Conservation (phyloP, 2,797 vertebrate species). For the Alexandromys oeconomus region DNA sequence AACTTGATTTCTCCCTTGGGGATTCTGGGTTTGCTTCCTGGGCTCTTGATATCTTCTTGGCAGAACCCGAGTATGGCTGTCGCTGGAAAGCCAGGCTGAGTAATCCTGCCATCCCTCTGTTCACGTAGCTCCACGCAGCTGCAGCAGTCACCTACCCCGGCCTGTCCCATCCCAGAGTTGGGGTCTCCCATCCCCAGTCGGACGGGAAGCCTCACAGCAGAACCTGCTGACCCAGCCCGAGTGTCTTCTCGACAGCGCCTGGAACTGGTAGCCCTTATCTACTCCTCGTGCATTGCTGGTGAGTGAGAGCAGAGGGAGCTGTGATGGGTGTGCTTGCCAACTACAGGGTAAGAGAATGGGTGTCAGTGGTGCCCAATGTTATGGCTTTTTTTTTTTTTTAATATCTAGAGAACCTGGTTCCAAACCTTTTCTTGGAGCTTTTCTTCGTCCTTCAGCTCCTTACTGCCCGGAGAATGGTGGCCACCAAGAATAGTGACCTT, state of each 20-base stretch:
- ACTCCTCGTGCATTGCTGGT: constrained; percentile 97
- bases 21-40: constrained; percentile 35
- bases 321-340: not conserved
- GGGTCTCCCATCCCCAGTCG: constrained; percentile 89
- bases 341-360: not conserved
- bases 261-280: constrained; percentile 93
- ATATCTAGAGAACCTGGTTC: constrained; percentile 95
- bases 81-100: not conserved
- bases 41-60: constrained; percentile 17
- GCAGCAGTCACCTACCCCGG: constrained; percentile 89
- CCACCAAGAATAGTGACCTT: constrained; percentile 86
- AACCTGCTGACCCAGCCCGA: constrained; percentile 89
- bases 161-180: constrained; percentile 85
- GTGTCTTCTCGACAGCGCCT: constrained; percentile 93
- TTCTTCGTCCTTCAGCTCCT: constrained; percentile 98
- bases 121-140: constrained; percentile 92
- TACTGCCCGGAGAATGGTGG: constrained; percentile 91
- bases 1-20: not conserved
- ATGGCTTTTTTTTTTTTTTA: constrained; percentile 63
- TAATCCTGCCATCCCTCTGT: constrained; percentile 19
- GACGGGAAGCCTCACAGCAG: constrained; percentile 89
- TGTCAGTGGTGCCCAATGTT: not conserved
- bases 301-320: constrained; percentile 83
- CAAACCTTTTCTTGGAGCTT: constrained; percentile 97
- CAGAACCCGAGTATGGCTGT: constrained; percentile 19